Evolutionary conservation across 1,140 invertebrate species (phyloP), one percentile per base, ranked within the genome.

Genomic region (Tenebrio molitor): DNA sequence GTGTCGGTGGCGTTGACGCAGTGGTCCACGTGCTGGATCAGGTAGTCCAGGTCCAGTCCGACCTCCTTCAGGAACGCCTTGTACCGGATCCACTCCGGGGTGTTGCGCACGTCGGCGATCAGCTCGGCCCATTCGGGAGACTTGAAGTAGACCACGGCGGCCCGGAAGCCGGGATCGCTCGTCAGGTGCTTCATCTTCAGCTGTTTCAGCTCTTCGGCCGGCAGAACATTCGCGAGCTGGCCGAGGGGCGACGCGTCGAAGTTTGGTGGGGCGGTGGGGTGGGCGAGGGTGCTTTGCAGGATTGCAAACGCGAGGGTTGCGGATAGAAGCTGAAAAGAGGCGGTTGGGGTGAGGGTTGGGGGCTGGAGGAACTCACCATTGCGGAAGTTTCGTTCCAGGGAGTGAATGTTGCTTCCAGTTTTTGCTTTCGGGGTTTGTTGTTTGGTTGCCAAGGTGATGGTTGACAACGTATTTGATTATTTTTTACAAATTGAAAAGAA

Each of bases 71-170:
- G 14, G 21, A 66, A 71, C 6, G 23, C 15, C 58, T 75, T 75
- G 23, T 77, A 63, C 17, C 71, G 29, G 19, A 62, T 41, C 74
- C 68, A 78, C 16, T 74, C 76, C 8, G 71, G 53, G 6, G 71
- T 74, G 21, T 70, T 63, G 12, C 42, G 14, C 1, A 78, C 39
- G n/a, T 36, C 65, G 17, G 46, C 33, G 0, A 77, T 25, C 10
- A 74, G 12, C 6, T 62, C 19, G 3, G 14, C 44, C 77, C 78
- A 81, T 14, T 78, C 76, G 16, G 71, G 64, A 15, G 74, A 58
- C 63, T 79, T 75, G 7, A 81, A 67, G 53, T 76, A 79, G 7
- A 69, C 53, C 0, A 81, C 15, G 10, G 75, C 78, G 14, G 78
- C 74, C 39, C 76, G 76, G 67, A 79, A 80, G 6, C 74, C 75